A percentile compares a stretch with the other conserved stretches of the same genome.
phyloP scores from a whole-genome alignment of 2,888 invertebrate species.

The Tetragnatha montana region DNA sequence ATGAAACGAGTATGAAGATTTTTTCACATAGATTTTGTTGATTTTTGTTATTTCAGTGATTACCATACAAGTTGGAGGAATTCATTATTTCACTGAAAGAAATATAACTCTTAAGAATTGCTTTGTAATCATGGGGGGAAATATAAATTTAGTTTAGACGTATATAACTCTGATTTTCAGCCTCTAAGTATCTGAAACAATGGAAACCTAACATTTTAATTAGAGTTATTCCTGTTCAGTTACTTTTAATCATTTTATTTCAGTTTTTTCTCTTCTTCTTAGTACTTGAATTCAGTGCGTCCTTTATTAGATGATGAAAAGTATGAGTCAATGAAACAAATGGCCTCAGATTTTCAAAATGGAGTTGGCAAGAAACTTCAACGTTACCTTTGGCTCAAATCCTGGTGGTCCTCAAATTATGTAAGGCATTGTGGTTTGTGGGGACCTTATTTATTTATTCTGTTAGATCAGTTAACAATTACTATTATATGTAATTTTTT shows the following conservation, averaged over 20 bases:
- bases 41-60: neutral
- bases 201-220: neutral
- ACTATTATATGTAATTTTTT: no score
- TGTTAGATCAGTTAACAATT: no score
- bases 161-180: no score
- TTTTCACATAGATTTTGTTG: neutral
- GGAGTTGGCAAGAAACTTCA: slow-evolving; percentile 95
- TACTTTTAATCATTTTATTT: slow-evolving; percentile 28
- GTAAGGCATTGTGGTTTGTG: slow-evolving; percentile 74
- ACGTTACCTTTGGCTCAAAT: slow-evolving; percentile 94
- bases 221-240: slow-evolving; percentile 8
- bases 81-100: neutral
- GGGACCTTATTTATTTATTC: no score
- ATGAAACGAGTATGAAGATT: slow-evolving; percentile 84
- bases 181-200: neutral
- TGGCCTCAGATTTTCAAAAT: slow-evolving; percentile 90
- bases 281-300: slow-evolving; percentile 94
- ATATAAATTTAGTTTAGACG: no score
- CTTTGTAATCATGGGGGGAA: no score
- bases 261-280: slow-evolving; percentile 74
- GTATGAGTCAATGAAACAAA: slow-evolving; percentile 86
- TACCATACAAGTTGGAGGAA: neutral
- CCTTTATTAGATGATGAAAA: slow-evolving; percentile 89
- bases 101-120: neutral
- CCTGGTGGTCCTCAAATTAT: slow-evolving; percentile 84